phyloP scores from a whole-genome alignment of 2,888 invertebrate genomes.

The Reticulitermes lucifugus region DNA sequence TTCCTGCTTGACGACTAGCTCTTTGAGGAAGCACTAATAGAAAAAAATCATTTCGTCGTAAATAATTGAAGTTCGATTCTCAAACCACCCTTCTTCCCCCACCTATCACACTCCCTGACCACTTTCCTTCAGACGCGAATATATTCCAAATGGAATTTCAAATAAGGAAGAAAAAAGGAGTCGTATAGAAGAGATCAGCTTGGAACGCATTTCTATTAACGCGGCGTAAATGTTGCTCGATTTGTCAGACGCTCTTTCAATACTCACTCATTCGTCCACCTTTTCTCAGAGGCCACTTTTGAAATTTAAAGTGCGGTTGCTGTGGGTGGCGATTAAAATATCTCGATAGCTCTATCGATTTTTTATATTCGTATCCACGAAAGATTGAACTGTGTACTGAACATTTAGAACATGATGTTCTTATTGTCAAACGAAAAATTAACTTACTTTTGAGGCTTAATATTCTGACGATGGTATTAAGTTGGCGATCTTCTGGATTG shows the following conservation, averaged over 20 bases:
- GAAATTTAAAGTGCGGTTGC: background rate
- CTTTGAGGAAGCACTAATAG: background rate
- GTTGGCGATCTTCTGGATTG: no score
- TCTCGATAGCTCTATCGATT: background rate
- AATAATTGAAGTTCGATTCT: constrained; percentile 10
- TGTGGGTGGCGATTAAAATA: background rate
- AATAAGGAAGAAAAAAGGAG: background rate
- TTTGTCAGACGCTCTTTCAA: background rate
- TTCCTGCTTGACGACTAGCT: no score
- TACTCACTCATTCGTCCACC: background rate
- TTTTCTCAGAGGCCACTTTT: background rate
- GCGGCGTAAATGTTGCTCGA: background rate
- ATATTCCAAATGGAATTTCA: background rate
- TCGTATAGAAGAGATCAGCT: background rate
- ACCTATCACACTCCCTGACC: background rate
- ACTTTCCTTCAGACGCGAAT: background rate
- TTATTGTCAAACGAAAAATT: no score
- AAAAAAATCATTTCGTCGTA: background rate
- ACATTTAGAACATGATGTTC: no score
- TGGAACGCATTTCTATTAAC: constrained; percentile 2
- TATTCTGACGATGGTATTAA: no score
- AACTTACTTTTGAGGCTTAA: no score
- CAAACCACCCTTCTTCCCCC: background rate
- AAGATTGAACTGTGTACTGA: background rate
- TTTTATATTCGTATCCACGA: background rate